Percentiles rank a stretch among this genome's conserved stretches.
Evolutionary conservation across 2,113 vertebrate species (phyloP).

Genomic region (human): DNA sequence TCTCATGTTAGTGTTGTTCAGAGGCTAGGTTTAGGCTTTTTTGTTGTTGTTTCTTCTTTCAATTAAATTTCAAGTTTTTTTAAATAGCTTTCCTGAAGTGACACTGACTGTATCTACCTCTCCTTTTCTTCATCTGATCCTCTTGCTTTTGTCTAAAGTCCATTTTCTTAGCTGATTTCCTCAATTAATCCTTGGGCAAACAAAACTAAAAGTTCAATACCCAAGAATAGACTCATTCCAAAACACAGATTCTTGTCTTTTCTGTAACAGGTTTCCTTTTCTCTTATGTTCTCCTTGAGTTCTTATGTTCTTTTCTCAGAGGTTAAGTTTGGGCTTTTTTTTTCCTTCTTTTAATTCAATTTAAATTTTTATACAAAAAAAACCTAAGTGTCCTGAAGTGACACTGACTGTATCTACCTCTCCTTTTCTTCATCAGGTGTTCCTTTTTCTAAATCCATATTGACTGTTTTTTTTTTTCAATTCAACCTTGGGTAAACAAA

Average conservation of each 20-base stretch:
- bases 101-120: not conserved
- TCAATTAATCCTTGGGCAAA: not conserved
- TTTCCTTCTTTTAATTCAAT: conserved; percentile 60
- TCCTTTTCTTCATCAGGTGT: conserved; percentile 49
- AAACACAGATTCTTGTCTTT: conserved; percentile 86
- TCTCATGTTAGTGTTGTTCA: conserved; percentile 77
- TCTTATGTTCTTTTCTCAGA: conserved; percentile 77
- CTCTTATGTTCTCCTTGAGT: conserved; percentile 78
- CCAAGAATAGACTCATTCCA: conserved; percentile 87
- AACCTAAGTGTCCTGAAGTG: conserved; percentile 56
- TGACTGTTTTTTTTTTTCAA: not conserved
- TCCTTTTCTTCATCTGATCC: conserved; percentile 51
- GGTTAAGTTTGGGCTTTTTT: conserved; percentile 37
- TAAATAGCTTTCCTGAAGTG: conserved; percentile 61
- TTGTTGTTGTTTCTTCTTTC: conserved; percentile 51
- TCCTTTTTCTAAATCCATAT: conserved; percentile 55
- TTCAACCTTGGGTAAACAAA: conserved; percentile 11
- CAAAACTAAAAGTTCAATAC: conserved; percentile 73
- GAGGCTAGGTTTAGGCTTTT: conserved; percentile 36
- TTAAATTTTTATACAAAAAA: conserved; percentile 7
- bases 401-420: not conserved
- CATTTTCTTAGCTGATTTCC: not conserved
- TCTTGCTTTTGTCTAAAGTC: conserved; percentile 61
- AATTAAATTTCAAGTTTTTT: conserved; percentile 40
- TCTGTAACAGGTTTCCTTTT: conserved; percentile 75